Evolutionary conservation across 2,113 vertebrate species (phyloP), one percentile per base, ranked within the genome.

Genomic region (Menidia beryllina): DNA sequence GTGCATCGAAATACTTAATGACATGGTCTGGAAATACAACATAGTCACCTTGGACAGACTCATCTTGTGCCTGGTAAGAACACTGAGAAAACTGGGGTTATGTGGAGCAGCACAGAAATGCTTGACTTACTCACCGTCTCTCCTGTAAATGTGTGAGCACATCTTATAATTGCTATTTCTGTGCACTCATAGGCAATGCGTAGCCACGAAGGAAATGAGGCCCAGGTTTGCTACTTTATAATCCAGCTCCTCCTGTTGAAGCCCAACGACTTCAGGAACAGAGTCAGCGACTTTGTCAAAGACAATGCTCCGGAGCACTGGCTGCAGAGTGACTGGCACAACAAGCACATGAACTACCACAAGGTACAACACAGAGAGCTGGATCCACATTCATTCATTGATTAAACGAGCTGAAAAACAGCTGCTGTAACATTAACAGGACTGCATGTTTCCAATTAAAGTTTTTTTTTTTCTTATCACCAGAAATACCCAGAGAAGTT

Each of bases 11-110:
- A 99, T 99, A 84, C 97, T 99, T 66, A 99, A 99, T 69, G 97
- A 99, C 87, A 99, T 99, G 98, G 98, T 99, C 26, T 99, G 98
- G 98, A 99, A 99, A 61, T 99, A 98, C 89, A 99, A 99, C 92
- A 99, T 99, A 23, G 98, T 99, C 85, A 99, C 98, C 0, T 71
- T 99, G 94, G 98, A 99, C 75, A 88, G 98, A 41, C 90, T 99
- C 70, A 99, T 99, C 72, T 90, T 99, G 53, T 99, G 98, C 79
- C 90, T 99, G 96, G 98, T 99, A 92, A 95, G 94, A 68, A 56
- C 34, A 15, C 0, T 11, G 41, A 66, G 13, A 20, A 38, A 30
- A 49, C 0, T 1, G 14, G 26, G 19, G 5, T 52, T 15, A 23
- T n/a, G 38, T 60, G 6, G 20, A 15, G 25, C 26, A 15, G n/a